Conservation (phyloP, 2,797 vertebrate genomes). For the Diglossa cyanea region DNA sequence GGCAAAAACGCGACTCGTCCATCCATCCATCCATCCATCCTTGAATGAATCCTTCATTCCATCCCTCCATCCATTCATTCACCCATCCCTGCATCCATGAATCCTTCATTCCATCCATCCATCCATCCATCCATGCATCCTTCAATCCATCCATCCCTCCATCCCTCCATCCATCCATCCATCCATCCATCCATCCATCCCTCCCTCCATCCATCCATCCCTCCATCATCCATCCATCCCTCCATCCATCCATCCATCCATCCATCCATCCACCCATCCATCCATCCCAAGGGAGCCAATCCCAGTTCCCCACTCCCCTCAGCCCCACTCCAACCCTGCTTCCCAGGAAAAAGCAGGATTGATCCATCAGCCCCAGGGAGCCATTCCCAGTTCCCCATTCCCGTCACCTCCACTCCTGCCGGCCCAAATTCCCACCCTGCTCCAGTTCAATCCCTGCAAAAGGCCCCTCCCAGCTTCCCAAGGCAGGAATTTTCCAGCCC, state of each 20-base stretch:
- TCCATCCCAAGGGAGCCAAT: neutral
- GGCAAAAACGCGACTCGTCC: neutral
- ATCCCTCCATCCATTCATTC: neutral
- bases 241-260: no score
- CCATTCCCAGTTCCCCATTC: fast-evolving
- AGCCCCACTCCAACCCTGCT: neutral
- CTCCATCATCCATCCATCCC: no score
- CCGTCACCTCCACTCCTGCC: neutral
- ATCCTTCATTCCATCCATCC: neutral
- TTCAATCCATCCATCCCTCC: no score
- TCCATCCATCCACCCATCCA: no score
- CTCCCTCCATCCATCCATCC: no score
- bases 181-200: no score
- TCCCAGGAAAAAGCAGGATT: neutral
- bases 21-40: no score
- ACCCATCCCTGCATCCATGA: no score
- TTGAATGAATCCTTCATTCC: neutral
- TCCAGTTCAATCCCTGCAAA: neutral
- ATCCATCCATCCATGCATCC: no score
- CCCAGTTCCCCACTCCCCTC: neutral
- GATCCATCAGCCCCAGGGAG: neutral
- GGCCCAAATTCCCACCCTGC: neutral
- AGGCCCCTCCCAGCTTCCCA: neutral
- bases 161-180: no score
- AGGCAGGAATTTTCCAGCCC: neutral